Conservation (phyloP, 2,113 vertebrate genomes). For the Delphinus delphis region DNA sequence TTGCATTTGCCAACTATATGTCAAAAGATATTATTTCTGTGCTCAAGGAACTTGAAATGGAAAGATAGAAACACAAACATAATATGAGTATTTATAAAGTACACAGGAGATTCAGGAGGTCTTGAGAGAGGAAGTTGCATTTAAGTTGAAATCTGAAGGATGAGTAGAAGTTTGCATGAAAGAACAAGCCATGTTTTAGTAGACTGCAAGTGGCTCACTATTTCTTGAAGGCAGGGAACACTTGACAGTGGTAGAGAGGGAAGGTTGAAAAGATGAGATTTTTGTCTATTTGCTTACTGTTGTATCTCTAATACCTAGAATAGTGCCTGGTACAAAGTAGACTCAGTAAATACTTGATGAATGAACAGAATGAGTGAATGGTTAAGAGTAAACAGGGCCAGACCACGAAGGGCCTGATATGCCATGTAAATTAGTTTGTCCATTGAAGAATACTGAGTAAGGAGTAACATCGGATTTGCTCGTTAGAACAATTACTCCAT, state of each 20-base stretch:
- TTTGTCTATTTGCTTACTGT: neutral
- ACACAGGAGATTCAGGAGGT: neutral
- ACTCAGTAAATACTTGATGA: neutral
- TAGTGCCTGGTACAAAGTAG: neutral
- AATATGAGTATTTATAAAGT: neutral
- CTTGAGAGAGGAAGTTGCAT: neutral
- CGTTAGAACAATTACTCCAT: neutral
- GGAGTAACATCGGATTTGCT: neutral
- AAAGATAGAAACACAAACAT: neutral
- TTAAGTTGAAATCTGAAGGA: conserved; percentile 13
- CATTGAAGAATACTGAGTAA: neutral
- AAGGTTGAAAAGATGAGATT: neutral
- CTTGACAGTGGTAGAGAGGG: neutral
- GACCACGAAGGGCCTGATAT: neutral
- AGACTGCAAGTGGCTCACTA: neutral
- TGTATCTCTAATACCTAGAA: neutral
- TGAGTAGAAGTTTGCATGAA: conserved; percentile 4
- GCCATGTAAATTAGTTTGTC: neutral
- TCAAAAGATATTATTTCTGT: conserved; percentile 25
- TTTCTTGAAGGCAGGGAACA: neutral
- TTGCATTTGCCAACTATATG: neutral
- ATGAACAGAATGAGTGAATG: neutral
- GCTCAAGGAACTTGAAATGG: neutral
- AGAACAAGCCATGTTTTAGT: conserved; percentile 1
- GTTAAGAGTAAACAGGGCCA: neutral